Evolutionary conservation across 2,888 invertebrate species (phyloP).

Genomic region (Candidula unifasciata): DNA sequence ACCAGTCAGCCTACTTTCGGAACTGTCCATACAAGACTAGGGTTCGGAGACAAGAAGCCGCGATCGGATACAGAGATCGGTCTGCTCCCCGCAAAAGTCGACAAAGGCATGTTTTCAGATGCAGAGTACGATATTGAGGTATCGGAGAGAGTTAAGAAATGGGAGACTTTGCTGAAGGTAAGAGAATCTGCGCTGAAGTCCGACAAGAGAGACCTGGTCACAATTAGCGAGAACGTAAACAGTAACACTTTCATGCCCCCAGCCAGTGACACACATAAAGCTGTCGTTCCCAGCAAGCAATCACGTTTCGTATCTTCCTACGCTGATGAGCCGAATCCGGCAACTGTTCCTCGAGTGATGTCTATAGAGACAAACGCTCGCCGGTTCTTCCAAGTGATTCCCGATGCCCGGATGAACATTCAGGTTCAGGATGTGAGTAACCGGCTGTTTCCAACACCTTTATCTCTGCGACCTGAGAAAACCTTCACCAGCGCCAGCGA

Average conservation of each 20-base stretch:
- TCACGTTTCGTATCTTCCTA: background rate
- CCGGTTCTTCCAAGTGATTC: constrained; percentile 53
- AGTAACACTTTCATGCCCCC: constrained; percentile 50
- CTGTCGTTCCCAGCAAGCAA: constrained; percentile 44
- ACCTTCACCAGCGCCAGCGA: constrained; percentile 43
- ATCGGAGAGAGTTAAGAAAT: constrained; percentile 71
- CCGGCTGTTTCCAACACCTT: background rate
- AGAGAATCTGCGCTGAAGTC: background rate
- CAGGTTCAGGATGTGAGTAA: constrained; percentile 49
- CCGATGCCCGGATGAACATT: constrained; percentile 38
- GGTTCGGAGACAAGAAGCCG: constrained; percentile 53
- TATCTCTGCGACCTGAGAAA: background rate
- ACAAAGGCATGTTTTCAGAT: constrained; percentile 73
- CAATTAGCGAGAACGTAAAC: constrained; percentile 61
- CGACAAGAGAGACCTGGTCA: constrained; percentile 55
- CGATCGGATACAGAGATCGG: constrained; percentile 34
- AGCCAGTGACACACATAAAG: constrained; percentile 48
- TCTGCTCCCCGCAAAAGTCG: constrained; percentile 54
- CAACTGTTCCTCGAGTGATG: constrained; percentile 42
- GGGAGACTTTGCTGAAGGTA: constrained; percentile 70
- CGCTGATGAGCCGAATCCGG: constrained; percentile 15
- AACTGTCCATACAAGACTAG: constrained; percentile 31
- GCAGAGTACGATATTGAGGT: constrained; percentile 74
- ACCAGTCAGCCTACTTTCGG: constrained; percentile 36
- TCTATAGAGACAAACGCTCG: constrained; percentile 53